Percentiles rank a stretch among this genome's conserved stretches.
Evolutionary conservation across 2,797 vertebrate species (phyloP).

Genomic region (Coilia nasus): DNA sequence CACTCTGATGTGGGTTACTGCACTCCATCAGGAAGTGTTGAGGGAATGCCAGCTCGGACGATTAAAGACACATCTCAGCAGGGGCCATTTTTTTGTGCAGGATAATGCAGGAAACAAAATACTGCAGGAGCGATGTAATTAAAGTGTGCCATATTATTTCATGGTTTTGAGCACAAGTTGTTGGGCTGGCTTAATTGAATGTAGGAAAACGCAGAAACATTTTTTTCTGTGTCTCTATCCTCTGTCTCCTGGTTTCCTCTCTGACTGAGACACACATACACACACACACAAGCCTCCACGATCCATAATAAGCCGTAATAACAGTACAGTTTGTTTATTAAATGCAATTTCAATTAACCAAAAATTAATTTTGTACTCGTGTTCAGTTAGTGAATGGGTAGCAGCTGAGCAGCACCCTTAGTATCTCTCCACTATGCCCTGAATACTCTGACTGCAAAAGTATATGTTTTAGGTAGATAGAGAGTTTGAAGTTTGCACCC

Average conservation of each 20-base stretch:
- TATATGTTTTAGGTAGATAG: not conserved
- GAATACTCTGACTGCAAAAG: not conserved
- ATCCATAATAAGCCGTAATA: too few species aligned
- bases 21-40: not conserved
- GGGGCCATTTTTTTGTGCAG: not conserved
- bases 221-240: not conserved
- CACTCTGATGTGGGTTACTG: not conserved
- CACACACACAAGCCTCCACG: not conserved
- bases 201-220: not conserved
- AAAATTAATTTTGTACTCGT: constrained; percentile 31
- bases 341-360: constrained; percentile 44
- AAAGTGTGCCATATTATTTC: constrained; percentile 27
- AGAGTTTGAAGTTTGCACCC: too few species aligned
- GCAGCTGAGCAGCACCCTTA: constrained; percentile 23
- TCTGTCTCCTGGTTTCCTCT: too few species aligned
- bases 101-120: not conserved
- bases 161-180: constrained; percentile 14
- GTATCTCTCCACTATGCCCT: not conserved
- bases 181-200: constrained; percentile 32
- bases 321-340: not conserved
- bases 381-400: constrained; percentile 38
- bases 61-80: not conserved
- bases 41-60: not conserved
- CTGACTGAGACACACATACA: not conserved
- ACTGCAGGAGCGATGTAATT: not conserved